Percentiles rank a stretch among this genome's conserved stretches.
Evolutionary conservation across 2,888 invertebrate species (phyloP).

Genomic region (Scaptomyza parva): DNA sequence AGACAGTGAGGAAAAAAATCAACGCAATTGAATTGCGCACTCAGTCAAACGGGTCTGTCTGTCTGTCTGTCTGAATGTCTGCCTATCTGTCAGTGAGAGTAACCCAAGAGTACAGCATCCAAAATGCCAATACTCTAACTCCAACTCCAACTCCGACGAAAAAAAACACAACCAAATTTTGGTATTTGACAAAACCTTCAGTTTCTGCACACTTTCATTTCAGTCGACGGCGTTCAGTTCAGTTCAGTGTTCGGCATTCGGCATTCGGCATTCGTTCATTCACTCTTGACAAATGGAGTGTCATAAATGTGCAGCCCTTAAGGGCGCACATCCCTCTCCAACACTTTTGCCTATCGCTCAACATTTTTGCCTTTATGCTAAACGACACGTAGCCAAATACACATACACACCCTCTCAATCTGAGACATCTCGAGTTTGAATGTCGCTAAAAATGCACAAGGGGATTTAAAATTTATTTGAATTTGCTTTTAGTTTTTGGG

Average conservation of each 20-base stretch:
- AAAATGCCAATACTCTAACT: no score
- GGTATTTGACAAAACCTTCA: slow-evolving; percentile 41
- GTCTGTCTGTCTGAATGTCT: neutral
- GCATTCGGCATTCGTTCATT: slow-evolving; percentile 59
- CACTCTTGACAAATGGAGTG: slow-evolving; percentile 81
- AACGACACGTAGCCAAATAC: slow-evolving; percentile 67
- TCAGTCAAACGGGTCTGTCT: slow-evolving; percentile 52
- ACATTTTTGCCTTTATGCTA: slow-evolving; percentile 75
- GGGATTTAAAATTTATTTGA: slow-evolving; percentile 80
- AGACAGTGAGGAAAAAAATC: slow-evolving; percentile 51
- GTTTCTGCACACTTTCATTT: slow-evolving; percentile 63
- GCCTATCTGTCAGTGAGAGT: slow-evolving; percentile 33
- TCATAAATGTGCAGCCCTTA: slow-evolving; percentile 81
- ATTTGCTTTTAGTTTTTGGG: slow-evolving; percentile 80
- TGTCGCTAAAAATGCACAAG: slow-evolving; percentile 79
- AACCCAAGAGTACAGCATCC: slow-evolving; percentile 39
- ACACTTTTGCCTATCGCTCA: slow-evolving; percentile 38
- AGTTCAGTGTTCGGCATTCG: slow-evolving; percentile 46
- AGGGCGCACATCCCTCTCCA: slow-evolving; percentile 60
- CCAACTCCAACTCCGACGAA: slow-evolving; percentile 12
- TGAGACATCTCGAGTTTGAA: slow-evolving; percentile 49
- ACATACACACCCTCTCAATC: slow-evolving; percentile 37
- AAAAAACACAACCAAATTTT: slow-evolving; percentile 23
- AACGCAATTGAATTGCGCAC: slow-evolving; percentile 78
- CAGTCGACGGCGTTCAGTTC: slow-evolving; percentile 37